Conservation (phyloP, 2,888 invertebrate species). For the Heliconius ismenius region DNA sequence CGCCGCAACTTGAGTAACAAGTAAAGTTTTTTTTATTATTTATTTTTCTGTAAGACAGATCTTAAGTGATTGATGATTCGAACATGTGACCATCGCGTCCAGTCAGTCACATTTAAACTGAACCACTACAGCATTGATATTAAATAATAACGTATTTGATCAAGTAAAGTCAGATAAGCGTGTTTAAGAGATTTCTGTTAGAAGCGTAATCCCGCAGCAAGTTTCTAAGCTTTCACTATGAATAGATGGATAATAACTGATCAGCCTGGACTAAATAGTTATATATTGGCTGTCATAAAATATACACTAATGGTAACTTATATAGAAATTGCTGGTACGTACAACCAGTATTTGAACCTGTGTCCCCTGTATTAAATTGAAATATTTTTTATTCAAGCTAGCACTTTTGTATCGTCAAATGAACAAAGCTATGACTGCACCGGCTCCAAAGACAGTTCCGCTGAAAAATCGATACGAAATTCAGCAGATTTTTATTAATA, state of each 20-base stretch:
- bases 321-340: too few relatives aligned
- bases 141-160: conserved; percentile 46
- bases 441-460: too few relatives aligned
- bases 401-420: too few relatives aligned
- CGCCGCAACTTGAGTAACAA: neutral
- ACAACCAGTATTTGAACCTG: too few relatives aligned
- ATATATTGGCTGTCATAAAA: conserved; percentile 46
- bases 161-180: conserved; percentile 46
- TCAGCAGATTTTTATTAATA: too few relatives aligned
- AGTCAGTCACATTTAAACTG: neutral
- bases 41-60: neutral
- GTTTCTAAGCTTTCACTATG: conserved; percentile 61
- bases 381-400: too few relatives aligned
- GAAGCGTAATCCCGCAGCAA: conserved; percentile 52
- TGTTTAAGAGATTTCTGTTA: conserved; percentile 52
- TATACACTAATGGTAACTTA: conserved; percentile 21
- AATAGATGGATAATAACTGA: conserved; percentile 52
- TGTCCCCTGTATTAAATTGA: too few relatives aligned
- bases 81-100: neutral
- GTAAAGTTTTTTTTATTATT: neutral
- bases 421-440: too few relatives aligned
- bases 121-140: neutral
- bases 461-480: too few relatives aligned
- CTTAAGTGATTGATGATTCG: neutral
- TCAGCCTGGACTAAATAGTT: conserved; percentile 48